A percentile compares a stretch with the other conserved stretches of the same genome.
phyloP scores from a whole-genome alignment of 2,888 invertebrate species.

The Ptilodon capucinus region DNA sequence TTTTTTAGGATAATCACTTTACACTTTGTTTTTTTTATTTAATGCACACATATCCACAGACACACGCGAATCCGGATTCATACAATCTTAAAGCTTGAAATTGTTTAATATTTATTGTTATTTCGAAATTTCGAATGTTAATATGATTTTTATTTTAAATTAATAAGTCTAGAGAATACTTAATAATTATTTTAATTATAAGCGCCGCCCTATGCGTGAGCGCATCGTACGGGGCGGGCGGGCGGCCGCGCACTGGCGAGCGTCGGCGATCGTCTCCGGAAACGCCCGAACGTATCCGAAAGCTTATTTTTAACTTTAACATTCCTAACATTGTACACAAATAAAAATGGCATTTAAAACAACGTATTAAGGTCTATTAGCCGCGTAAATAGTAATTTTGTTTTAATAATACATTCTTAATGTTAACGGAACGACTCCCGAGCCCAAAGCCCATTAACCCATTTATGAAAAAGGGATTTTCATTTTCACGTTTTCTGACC shows the following conservation, averaged over 20 bases:
- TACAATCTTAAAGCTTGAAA: neutral
- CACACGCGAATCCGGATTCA: constrained; percentile 12
- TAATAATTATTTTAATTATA: constrained; percentile 20
- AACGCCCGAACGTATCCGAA: constrained; percentile 63
- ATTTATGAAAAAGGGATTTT: constrained; percentile 58
- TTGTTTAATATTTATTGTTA: neutral
- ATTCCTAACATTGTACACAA: constrained; percentile 38
- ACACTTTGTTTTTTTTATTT: constrained; percentile 10
- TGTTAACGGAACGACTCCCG: constrained; percentile 54
- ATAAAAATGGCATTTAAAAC: constrained; percentile 29
- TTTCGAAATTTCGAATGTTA: neutral
- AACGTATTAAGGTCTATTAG: constrained; percentile 21
- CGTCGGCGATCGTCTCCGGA: constrained; percentile 45
- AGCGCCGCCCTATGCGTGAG: constrained; percentile 64
- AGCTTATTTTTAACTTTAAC: constrained; percentile 70
- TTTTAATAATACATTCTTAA: constrained; percentile 53
- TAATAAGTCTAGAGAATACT: constrained; percentile 12
- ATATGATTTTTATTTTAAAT: constrained; percentile 9
- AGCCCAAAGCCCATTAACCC: constrained; percentile 70
- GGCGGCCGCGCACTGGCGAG: constrained; percentile 62
- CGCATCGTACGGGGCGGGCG: constrained; percentile 67
- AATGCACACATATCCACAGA: constrained; percentile 15
- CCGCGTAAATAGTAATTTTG: constrained; percentile 24
- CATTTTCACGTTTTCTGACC: constrained; percentile 37
- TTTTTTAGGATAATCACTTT: constrained; percentile 16